A percentile compares a stretch with the other conserved stretches of the same genome.
Evolutionary conservation across 2,113 vertebrate genomes (phyloP).

Genomic region (Phyllostomus hastatus): DNA sequence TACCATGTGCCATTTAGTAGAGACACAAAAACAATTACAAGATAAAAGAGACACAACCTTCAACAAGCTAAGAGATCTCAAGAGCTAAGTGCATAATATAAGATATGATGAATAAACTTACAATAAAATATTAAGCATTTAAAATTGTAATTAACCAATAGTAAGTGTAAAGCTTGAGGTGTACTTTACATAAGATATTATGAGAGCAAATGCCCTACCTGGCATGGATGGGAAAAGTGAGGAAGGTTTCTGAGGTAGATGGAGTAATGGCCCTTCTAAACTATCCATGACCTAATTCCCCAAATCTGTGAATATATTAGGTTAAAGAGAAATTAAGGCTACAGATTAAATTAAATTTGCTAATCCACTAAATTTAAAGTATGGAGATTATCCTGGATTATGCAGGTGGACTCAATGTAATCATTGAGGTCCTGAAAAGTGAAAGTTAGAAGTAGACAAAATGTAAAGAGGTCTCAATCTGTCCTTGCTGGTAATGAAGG

Average conservation of each 20-base stretch:
- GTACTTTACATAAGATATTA: background rate
- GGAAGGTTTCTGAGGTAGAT: background rate
- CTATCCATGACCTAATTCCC: background rate
- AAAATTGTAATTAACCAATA: background rate
- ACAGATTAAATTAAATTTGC: too few relatives aligned
- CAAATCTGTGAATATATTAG: too few relatives aligned
- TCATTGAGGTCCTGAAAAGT: background rate
- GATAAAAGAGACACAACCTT: background rate
- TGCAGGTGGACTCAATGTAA: too few relatives aligned
- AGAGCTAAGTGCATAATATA: background rate
- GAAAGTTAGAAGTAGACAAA: background rate
- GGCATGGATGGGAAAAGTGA: background rate
- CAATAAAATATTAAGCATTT: background rate
- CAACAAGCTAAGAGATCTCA: background rate
- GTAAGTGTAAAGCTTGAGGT: background rate
- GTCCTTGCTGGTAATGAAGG: accelerated
- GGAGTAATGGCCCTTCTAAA: background rate
- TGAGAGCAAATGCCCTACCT: background rate
- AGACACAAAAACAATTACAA: background rate
- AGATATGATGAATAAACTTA: background rate
- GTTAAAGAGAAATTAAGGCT: background rate
- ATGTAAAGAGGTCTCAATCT: background rate
- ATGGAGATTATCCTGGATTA: too few relatives aligned
- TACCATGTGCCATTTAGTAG: background rate
- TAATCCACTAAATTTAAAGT: background rate